A percentile compares a stretch with the other conserved stretches of the same genome.
phyloP scores from a whole-genome alignment of 2,113 vertebrate species.

The Leucoraja erinaceus region DNA sequence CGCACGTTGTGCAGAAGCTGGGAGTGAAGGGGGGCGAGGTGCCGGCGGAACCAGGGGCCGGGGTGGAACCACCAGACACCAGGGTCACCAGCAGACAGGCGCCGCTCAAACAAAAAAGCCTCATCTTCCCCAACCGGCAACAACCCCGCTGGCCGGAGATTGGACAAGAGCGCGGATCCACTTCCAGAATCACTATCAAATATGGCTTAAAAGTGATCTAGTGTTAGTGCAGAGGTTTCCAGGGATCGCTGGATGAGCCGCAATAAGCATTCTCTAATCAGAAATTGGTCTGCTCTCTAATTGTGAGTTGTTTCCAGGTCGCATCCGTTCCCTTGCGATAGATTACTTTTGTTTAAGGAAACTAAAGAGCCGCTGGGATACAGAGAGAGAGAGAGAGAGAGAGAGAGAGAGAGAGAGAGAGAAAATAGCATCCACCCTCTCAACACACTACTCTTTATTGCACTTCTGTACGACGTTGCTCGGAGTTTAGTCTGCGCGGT shows the following conservation, averaged over 20 bases:
- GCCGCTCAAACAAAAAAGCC: not conserved
- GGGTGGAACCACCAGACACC: slow-evolving; percentile 43
- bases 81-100: slow-evolving; percentile 40
- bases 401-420: too few species aligned
- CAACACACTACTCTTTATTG: not conserved
- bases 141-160: not conserved
- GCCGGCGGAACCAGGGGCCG: slow-evolving; percentile 51
- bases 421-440: slow-evolving; percentile 25
- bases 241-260: not conserved
- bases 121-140: not conserved
- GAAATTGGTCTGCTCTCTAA: not conserved
- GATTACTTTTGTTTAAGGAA: not conserved
- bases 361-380: not conserved
- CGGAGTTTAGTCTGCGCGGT: slow-evolving; percentile 6
- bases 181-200: not conserved
- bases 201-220: not conserved
- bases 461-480: slow-evolving; percentile 1
- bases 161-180: not conserved
- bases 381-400: not conserved
- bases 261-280: not conserved
- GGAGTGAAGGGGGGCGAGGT: slow-evolving; percentile 54
- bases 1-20: slow-evolving; percentile 81
- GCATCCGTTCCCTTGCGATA: not conserved
- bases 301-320: not conserved
- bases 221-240: not conserved